Base-by-base conservation (phyloP, 2,113 vertebrate species). In the Zeus faber region DNA sequence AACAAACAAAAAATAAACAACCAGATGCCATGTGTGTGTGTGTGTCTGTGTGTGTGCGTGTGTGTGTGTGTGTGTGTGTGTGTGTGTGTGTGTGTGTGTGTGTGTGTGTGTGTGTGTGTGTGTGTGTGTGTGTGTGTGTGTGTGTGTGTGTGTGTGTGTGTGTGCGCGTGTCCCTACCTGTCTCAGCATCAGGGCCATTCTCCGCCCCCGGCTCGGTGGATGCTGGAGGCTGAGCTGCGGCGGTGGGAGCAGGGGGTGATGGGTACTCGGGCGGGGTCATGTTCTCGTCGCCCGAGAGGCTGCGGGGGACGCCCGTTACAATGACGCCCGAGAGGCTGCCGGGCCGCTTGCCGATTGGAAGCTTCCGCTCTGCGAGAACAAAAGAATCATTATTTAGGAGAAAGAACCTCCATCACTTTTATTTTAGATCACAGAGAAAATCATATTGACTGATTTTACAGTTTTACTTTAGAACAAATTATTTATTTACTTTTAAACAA, bases 211-310 rank as follows among this genome's bases (percentile, higher is more conserved):
- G n/a, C n/a, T n/a, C n/a, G n/a, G n/a, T n/a, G n/a, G n/a, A 85
- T 65, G 87, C 77, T 69, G 87, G 74, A 72, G 87, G 89, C 74
- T 82, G 87, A 80, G 83, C 76, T 52, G 85, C 89, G 78, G 84
- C 85, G 81, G 81, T 85, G 56, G 88, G 88, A 77, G 87, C 85
- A 65, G 92, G 90, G 80, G 91, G 80, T 83, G 90, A 83, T 86
- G 60, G 82, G 82, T 91, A 92, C 67, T 87, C 82, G 73, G 90
- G 89, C 63, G 91, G 88, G 72, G 85, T 87, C 87, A 93, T 91
- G 65, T 92, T 85, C 71, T 89, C 89, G 53, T 90, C 86, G 49
- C 90, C 91, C 60, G 91, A 92, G 66, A 89, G 84, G 86, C 79
- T 91, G 87, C 91, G 91, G 77, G 88, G 87, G 83, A 82, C 72